Conservation (phyloP, 2,113 vertebrate genomes). For the Panthera uncia region DNA sequence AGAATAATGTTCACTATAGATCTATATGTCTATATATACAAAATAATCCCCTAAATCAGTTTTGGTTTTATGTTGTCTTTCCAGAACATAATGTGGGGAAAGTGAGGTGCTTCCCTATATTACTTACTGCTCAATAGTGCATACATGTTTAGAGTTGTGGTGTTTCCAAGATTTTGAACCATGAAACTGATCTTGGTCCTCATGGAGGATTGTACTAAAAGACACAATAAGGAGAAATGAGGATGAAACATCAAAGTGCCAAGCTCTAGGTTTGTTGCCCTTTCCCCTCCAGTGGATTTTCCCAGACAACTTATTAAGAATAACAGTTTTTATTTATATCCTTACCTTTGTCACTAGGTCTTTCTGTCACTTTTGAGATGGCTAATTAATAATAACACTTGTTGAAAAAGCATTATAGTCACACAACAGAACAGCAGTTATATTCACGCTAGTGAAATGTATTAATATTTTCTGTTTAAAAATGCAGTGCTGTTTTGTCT, state of each 20-base stretch:
- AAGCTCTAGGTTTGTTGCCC: not conserved
- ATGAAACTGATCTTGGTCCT: not conserved
- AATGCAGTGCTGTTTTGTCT: not conserved
- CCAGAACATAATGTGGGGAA: not conserved
- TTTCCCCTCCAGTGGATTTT: not conserved
- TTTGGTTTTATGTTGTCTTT: not conserved
- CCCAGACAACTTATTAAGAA: not conserved
- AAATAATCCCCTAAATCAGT: not conserved
- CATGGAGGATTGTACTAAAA: not conserved
- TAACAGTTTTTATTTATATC: not conserved
- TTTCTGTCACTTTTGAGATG: not conserved
- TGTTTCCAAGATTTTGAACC: not conserved
- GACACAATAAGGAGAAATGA: not conserved
- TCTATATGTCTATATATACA: not conserved
- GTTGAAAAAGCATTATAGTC: not conserved
- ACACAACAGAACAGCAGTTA: not conserved
- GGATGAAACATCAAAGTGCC: not conserved
- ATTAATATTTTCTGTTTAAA: constrained; percentile 9
- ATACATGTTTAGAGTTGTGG: not conserved
- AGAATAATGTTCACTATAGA: not conserved
- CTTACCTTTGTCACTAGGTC: not conserved
- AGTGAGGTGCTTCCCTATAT: not conserved
- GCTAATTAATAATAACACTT: not conserved
- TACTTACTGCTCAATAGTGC: not conserved
- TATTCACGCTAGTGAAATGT: not conserved